phyloP scores from a whole-genome alignment of 53 echinoderm and acorn worm genomes.

The Astropecten irregularis region DNA sequence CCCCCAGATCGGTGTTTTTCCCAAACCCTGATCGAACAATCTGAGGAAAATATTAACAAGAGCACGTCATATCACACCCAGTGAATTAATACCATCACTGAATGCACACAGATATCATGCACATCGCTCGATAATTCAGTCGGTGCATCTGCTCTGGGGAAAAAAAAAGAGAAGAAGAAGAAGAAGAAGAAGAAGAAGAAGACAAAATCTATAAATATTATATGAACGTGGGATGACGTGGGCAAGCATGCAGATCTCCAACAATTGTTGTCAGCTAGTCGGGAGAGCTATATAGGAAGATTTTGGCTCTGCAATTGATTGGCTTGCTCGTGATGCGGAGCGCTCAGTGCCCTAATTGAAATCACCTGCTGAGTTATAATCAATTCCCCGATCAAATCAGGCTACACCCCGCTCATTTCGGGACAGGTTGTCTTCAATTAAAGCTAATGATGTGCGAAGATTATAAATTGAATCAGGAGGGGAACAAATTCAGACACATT shows the following conservation, averaged over 20 bases:
- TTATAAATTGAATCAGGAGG: slow-evolving; percentile 23
- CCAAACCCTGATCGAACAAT: too few species aligned
- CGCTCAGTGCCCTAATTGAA: slow-evolving; percentile 10
- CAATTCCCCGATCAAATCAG: slow-evolving; percentile 28
- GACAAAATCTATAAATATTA: too few species aligned
- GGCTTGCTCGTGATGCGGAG: not conserved
- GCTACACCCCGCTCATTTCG: slow-evolving; percentile 12
- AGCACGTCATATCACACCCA: too few species aligned
- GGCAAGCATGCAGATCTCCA: too few species aligned
- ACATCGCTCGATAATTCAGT: not conserved
- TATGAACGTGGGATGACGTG: too few species aligned
- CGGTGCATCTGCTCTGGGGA: not conserved
- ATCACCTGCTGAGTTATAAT: slow-evolving; percentile 26
- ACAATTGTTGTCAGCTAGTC: not conserved
- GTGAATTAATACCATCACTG: too few species aligned
- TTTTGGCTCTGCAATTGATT: not conserved
- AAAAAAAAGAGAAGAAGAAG: too few species aligned
- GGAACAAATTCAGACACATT: slow-evolving; percentile 34
- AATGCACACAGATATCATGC: too few species aligned
- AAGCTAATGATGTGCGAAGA: not conserved
- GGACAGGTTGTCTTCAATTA: slow-evolving; percentile 22
- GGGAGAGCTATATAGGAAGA: not conserved
- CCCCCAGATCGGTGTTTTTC: too few species aligned
- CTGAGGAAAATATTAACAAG: too few species aligned
- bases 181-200: too few species aligned